A percentile compares a stretch with the other conserved stretches of the same genome.
phyloP scores from a whole-genome alignment of 37 sponge, comb jelly and placozoan genomes.

The Bolinopsis microptera region DNA sequence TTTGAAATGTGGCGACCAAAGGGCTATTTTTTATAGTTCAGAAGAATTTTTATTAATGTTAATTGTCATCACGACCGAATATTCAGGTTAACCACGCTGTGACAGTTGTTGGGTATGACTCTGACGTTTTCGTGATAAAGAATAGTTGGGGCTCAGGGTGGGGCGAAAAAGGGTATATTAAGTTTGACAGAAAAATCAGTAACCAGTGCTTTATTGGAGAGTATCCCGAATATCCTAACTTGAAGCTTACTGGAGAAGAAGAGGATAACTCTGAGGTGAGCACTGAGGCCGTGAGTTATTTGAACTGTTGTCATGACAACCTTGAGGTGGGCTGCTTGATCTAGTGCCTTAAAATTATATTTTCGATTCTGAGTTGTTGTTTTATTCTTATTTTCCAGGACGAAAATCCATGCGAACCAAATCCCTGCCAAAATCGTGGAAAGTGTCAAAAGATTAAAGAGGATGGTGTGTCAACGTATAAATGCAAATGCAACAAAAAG shows the following conservation, averaged over 20 bases:
- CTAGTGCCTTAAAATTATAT: too few relatives aligned
- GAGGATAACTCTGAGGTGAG: background rate
- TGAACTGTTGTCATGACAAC: too few relatives aligned
- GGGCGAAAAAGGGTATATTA: background rate
- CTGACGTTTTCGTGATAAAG: background rate
- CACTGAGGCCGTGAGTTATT: too few relatives aligned
- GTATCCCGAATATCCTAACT: background rate
- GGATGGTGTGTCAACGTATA: background rate
- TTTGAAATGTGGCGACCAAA: too few relatives aligned
- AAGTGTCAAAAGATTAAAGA: background rate
- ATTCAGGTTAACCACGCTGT: conserved; percentile 19
- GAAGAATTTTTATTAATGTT: too few relatives aligned
- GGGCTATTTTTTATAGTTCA: too few relatives aligned
- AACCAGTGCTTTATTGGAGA: background rate
- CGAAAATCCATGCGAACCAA: background rate
- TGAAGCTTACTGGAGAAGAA: background rate
- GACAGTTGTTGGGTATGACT: background rate
- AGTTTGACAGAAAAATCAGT: background rate
- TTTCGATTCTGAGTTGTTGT: too few relatives aligned
- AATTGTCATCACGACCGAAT: too few relatives aligned
- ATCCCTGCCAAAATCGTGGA: background rate
- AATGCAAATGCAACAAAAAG: background rate
- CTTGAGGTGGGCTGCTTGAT: too few relatives aligned
- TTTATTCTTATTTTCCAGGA: too few relatives aligned
- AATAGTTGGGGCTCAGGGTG: conserved; percentile 1